Conservation (phyloP, 2,113 vertebrate genomes). For the Corapipo altera region DNA sequence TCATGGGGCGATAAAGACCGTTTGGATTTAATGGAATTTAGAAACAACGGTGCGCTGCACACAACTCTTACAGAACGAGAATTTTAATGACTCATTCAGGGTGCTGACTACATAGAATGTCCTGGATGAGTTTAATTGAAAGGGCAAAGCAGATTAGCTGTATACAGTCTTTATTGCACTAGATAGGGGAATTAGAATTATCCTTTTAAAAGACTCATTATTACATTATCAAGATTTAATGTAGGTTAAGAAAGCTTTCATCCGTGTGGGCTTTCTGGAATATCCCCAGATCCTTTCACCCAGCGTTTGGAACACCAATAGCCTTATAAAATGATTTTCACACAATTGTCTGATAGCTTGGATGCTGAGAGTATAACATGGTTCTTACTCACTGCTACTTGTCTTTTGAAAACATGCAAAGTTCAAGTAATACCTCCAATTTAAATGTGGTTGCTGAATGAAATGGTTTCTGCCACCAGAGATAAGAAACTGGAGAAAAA, state of each 20-base stretch:
- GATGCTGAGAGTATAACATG: not conserved
- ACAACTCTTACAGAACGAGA: conserved; percentile 79
- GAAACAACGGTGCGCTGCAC: conserved; percentile 77
- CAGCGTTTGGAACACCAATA: conserved; percentile 45
- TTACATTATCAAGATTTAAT: conserved; percentile 82
- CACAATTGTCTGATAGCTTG: not conserved
- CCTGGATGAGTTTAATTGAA: conserved; percentile 83
- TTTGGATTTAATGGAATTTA: conserved; percentile 87
- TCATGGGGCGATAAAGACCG: conserved; percentile 83
- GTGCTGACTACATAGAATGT: conserved; percentile 80
- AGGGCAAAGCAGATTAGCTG: conserved; percentile 82
- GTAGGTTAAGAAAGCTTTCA: conserved; percentile 77
- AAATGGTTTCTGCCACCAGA: conserved; percentile 16
- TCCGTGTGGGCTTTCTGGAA: conserved; percentile 48
- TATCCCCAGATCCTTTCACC: conserved; percentile 35
- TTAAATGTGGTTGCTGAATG: not conserved
- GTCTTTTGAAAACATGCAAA: conserved; percentile 25
- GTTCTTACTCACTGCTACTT: conserved; percentile 26
- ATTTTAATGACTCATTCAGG: conserved; percentile 81
- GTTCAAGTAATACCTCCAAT: not conserved
- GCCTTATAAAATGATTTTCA: conserved; percentile 54
- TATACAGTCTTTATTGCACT: conserved; percentile 77
- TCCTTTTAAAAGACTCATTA: conserved; percentile 83
- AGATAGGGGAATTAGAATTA: conserved; percentile 81
- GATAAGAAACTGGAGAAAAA: conserved; percentile 29